These are phyloP conservation scores for Xyrauchen texanus DNA, from an alignment of 2,113 vertebrate genomes.

Conservation along the genomic window DNA sequence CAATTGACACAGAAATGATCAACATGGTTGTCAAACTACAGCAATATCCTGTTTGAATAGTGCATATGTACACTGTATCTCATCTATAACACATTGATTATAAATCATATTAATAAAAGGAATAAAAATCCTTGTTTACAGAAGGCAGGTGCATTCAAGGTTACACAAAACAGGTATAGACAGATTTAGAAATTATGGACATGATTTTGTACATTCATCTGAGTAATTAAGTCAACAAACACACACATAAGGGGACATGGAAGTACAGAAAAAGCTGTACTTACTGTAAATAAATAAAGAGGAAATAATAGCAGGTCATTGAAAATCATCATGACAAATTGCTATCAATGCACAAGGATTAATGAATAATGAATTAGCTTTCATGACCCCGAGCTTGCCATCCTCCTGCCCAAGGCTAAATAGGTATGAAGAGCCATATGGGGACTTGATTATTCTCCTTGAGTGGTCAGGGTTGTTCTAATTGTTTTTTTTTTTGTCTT, in stretches of 20 bases:
- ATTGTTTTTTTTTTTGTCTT: no score
- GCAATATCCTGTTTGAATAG: not conserved
- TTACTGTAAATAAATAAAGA: no score
- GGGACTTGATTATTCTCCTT: no score
- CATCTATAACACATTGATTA: not conserved
- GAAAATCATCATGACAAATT: no score
- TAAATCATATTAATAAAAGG: not conserved
- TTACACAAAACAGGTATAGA: not conserved
- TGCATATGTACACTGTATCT: slow-evolving; percentile 4
- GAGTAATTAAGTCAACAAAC: not conserved
- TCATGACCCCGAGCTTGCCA: no score
- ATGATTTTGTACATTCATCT: not conserved
- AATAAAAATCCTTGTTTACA: not conserved
- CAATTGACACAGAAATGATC: not conserved
- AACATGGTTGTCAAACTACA: not conserved
- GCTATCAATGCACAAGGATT: no score
- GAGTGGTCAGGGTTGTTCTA: no score
- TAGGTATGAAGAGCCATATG: no score
- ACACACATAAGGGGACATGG: not conserved
- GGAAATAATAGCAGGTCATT: no score
- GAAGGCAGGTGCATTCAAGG: not conserved
- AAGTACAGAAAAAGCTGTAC: no score
- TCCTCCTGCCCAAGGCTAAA: no score
- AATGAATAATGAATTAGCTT: no score
- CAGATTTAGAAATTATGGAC: slow-evolving; percentile 1